Evolutionary conservation across 2,113 vertebrate genomes (phyloP).

Genomic region (Taxidea taxus): DNA sequence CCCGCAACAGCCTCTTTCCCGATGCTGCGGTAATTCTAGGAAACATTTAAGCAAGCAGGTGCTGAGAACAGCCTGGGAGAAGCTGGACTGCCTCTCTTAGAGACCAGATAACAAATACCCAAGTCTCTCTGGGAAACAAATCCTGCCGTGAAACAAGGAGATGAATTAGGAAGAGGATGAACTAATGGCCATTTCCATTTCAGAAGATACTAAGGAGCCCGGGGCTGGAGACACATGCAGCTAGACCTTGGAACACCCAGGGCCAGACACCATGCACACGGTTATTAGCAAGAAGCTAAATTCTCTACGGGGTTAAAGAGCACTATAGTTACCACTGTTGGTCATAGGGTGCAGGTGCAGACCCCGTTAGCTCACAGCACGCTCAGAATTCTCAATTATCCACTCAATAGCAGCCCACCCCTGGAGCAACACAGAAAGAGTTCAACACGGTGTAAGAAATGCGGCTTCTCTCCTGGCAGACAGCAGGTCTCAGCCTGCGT

Average conservation of each 20-base stretch:
- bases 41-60: not conserved
- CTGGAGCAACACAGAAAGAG: conserved; percentile 87
- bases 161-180: not conserved
- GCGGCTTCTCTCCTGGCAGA: not conserved
- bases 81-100: not conserved
- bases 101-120: not conserved
- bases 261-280: conserved; percentile 61
- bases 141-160: not conserved
- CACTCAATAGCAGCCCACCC: conserved; percentile 99
- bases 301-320: conserved; percentile 69
- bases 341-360: conserved; percentile 83
- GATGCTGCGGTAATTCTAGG: not conserved
- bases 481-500: not conserved
- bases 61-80: not conserved
- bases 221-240: not conserved
- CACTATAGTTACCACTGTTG: conserved; percentile 83
- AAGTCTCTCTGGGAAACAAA: not conserved
- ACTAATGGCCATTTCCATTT: not conserved
- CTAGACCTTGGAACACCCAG: not conserved
- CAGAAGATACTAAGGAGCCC: not conserved
- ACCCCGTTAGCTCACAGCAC: conserved; percentile 87
- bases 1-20: not conserved
- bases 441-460: conserved; percentile 58
- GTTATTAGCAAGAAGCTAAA: conserved; percentile 65
- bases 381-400: conserved; percentile 97